Percentiles rank a stretch among this genome's conserved stretches.
Conservation (phyloP, 2,888 invertebrate genomes). For the Alloscopus bannaensis region DNA sequence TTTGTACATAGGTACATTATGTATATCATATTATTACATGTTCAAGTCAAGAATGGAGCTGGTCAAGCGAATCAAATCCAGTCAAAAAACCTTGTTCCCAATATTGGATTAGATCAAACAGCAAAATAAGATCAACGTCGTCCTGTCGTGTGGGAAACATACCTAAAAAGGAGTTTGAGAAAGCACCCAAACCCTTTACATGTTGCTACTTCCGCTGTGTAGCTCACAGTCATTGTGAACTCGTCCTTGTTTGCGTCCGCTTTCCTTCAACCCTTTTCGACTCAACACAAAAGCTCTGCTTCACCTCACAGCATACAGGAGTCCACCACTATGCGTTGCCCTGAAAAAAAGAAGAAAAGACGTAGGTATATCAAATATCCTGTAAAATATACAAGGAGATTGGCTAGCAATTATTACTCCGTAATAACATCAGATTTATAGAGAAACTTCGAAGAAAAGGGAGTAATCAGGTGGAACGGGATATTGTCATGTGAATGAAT, state of each 20-base stretch:
- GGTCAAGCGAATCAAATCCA: conserved; percentile 36
- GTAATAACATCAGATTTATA: too few species aligned
- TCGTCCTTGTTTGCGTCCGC: background rate
- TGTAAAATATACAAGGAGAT: background rate
- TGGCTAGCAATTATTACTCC: background rate
- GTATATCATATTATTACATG: too few species aligned
- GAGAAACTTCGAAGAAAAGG: too few species aligned
- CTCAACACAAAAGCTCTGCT: too few species aligned
- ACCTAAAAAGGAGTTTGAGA: conserved; percentile 73
- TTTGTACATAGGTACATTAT: too few species aligned
- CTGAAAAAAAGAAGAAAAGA: too few species aligned
- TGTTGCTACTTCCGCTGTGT: conserved; percentile 72
- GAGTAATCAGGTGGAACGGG: too few species aligned
- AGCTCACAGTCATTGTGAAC: conserved; percentile 69
- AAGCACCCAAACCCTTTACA: conserved; percentile 73
- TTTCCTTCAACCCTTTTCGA: too few species aligned
- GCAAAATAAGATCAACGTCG: conserved; percentile 41
- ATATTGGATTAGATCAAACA: conserved; percentile 52
- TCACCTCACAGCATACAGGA: background rate
- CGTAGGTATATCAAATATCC: too few species aligned
- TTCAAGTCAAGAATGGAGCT: conserved; percentile 20
- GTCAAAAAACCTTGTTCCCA: conserved; percentile 10
- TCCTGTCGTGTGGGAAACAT: conserved; percentile 25
- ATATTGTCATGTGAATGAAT: too few species aligned
- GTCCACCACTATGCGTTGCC: too few species aligned